Percentiles rank a stretch among this genome's conserved stretches.
Evolutionary conservation across 2,888 invertebrate species (phyloP).

Genomic region (Norana najaformis): DNA sequence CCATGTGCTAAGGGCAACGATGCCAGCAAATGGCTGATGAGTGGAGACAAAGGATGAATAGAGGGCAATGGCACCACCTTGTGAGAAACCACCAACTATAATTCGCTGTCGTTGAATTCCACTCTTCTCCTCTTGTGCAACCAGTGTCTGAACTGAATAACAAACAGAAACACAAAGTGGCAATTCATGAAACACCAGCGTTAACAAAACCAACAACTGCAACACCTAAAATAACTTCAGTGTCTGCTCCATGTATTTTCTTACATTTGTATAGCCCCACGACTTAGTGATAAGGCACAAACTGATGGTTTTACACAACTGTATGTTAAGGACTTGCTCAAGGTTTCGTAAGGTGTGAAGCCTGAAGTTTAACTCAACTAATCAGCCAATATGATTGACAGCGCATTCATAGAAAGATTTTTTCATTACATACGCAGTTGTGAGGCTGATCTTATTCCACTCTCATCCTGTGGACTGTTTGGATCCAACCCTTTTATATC

Average conservation of each 20-base stretch:
- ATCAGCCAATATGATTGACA: too few relatives aligned
- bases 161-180: not conserved
- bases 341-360: too few relatives aligned
- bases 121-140: slow-evolving; percentile 60
- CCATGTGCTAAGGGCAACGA: slow-evolving; percentile 90
- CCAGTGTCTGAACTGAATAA: slow-evolving; percentile 53
- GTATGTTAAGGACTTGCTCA: not conserved
- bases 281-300: not conserved
- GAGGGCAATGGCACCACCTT: slow-evolving; percentile 94
- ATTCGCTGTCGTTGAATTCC: slow-evolving; percentile 85
- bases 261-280: not conserved
- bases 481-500: slow-evolving; percentile 83
- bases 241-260: not conserved
- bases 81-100: slow-evolving; percentile 91
- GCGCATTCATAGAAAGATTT: not conserved
- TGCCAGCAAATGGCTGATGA: slow-evolving; percentile 78
- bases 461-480: slow-evolving; percentile 85
- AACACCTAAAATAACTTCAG: not conserved
- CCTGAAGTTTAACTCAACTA: not conserved
- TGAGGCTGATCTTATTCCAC: slow-evolving; percentile 77
- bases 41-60: slow-evolving; percentile 83
- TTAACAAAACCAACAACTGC: not conserved
- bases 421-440: slow-evolving; percentile 60
- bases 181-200: not conserved
- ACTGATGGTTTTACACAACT: not conserved